Evolutionary conservation across 2,888 invertebrate genomes (phyloP).

Genomic region (Meghimatium bilineatum): DNA sequence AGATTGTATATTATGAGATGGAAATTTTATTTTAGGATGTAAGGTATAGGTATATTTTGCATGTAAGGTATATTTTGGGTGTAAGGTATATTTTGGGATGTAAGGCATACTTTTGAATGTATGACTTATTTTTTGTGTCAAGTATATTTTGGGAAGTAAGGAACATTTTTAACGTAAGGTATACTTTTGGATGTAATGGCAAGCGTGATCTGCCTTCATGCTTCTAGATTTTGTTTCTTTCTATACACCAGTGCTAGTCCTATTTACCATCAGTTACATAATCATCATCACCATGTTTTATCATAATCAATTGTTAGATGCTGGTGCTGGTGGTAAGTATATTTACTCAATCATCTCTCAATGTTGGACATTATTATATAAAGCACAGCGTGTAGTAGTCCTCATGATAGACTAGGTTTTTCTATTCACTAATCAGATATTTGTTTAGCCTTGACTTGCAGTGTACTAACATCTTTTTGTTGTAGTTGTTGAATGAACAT

Average conservation of each 20-base stretch:
- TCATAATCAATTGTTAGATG: constrained; percentile 33
- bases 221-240: no score
- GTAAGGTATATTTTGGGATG: no score
- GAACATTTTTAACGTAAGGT: no score
- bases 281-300: constrained; percentile 25
- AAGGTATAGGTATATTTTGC: no score
- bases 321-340: constrained; percentile 40
- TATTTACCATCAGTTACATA: background rate
- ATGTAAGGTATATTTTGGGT: no score
- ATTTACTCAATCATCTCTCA: constrained; percentile 19
- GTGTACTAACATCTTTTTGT: background rate
- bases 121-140: no score
- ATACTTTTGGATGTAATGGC: no score
- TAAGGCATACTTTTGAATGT: no score
- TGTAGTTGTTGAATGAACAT: background rate
- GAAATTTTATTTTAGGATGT: no score
- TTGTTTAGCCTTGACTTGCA: background rate
- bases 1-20: no score
- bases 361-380: constrained; percentile 2
- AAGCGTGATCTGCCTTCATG: no score
- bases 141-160: no score
- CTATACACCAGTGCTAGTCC: background rate
- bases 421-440: background rate
- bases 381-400: background rate
- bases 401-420: background rate